Conservation (phyloP, 1,140 invertebrate species). For the Monochamus saltuarius region DNA sequence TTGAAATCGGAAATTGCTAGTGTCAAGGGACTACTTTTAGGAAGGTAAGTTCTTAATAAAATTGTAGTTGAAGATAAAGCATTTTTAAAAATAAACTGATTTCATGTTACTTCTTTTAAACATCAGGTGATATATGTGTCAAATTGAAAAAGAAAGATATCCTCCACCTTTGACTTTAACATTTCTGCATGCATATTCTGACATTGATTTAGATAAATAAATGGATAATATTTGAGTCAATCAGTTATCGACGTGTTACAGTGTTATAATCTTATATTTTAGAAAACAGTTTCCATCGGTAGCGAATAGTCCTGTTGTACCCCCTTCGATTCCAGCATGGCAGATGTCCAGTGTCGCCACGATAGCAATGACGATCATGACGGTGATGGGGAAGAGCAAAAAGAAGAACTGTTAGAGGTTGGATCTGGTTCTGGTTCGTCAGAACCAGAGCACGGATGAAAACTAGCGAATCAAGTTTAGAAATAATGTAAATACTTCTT, state of each 20-base stretch:
- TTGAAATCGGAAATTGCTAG: slow-evolving; percentile 74
- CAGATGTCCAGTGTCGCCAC: slow-evolving; percentile 61
- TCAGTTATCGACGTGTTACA: too few species aligned
- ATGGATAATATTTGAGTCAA: too few species aligned
- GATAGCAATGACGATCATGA: slow-evolving; percentile 38
- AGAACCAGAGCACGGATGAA: slow-evolving; percentile 66
- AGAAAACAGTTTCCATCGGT: slow-evolving; percentile 72
- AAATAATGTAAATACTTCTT: slow-evolving; percentile 62
- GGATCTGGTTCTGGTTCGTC: slow-evolving; percentile 60
- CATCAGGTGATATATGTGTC: not conserved
- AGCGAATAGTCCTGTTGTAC: slow-evolving; percentile 60
- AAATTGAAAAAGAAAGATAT: too few species aligned
- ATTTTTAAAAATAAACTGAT: too few species aligned
- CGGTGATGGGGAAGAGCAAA: slow-evolving; percentile 39
- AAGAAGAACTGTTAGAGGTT: slow-evolving; percentile 47
- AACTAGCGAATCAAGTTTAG: slow-evolving; percentile 69
- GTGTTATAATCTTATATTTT: slow-evolving; percentile 25
- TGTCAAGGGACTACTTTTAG: slow-evolving; percentile 73
- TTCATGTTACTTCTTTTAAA: too few species aligned
- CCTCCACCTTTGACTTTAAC: too few species aligned
- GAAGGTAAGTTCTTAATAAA: slow-evolving; percentile 57
- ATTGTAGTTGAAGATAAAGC: too few species aligned
- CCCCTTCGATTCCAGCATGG: slow-evolving; percentile 75
- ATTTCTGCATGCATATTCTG: too few species aligned
- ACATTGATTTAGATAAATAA: too few species aligned